Evolutionary conservation across 92 coral and sea anemone genomes (phyloP), one percentile per base, ranked within the genome.

Genomic region (Palythoa heliodiscus): DNA sequence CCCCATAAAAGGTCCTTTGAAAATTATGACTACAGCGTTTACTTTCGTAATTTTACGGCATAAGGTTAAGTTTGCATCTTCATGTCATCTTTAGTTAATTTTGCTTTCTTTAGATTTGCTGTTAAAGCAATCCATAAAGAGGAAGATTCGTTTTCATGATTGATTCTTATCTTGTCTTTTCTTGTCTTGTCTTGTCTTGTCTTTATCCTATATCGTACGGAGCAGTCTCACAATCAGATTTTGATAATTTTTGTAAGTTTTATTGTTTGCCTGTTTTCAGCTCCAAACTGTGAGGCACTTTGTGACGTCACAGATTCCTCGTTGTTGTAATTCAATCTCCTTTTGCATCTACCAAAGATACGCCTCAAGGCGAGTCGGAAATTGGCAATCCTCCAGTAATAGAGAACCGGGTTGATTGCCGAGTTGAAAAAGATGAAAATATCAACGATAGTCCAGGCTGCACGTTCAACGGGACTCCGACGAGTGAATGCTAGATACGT

Each of bases 391-490:
- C 71, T 66, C 35, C 35, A 66, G 35, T 66, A 66, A 19, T 66
- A 66, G 1, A 66, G 35, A 19, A 10, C 0, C 10, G 71, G 71
- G 8, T 66, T 69, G 73, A 69, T 69, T 7, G 73, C 73, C 73
- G 73, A 69, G 73, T 69, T 69, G 24, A 69, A 69, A 69, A 5
- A 69, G 24, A 69, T 69, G 43, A 24, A 24, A 0, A 69, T 29
- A 69, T 69, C 73, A 69, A 24, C 24, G 23, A 69, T 69, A 20
- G 73, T 69, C 73, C 73, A 69, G 40, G 73, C 73, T 14, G 73
- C 43, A 9, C 2, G 22, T 35, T 0, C 73, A 69, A 35, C 40
- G 11, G 73, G 40, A 8, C 23, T 69, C 24, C 73, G 1, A 43
- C 24, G 9, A 2, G 75, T 71, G 52, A 71, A 71, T 11, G 75